Evolutionary conservation across 1,140 invertebrate species (phyloP).

Genomic region (Ephestia elutella): DNA sequence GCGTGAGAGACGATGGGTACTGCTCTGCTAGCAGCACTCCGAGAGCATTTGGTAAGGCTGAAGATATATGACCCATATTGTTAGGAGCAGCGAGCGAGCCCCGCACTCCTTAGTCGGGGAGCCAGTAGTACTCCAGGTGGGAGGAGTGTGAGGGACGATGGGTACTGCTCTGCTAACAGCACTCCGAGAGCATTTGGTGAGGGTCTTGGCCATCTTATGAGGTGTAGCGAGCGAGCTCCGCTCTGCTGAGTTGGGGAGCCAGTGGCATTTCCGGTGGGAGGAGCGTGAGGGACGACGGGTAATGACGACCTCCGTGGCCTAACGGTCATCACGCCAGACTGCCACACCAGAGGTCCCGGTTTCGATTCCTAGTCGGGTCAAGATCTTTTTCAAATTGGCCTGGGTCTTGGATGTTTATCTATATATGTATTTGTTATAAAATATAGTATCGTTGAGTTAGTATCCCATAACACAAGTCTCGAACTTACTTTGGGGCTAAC

Average conservation of each 20-base stretch:
- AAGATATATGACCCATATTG: constrained; percentile 57
- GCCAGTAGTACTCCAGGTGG: constrained; percentile 52
- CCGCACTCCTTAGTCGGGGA: constrained; percentile 48
- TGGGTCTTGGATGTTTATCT: too few relatives aligned
- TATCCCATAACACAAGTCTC: too few relatives aligned
- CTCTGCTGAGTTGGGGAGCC: constrained; percentile 45
- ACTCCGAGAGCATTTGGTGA: constrained; percentile 55
- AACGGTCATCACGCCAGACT: too few relatives aligned
- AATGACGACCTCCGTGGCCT: too few relatives aligned
- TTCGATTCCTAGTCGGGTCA: too few relatives aligned
- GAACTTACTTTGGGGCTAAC: too few relatives aligned
- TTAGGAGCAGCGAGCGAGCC: constrained; percentile 60
- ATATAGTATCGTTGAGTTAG: too few relatives aligned
- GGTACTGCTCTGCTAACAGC: constrained; percentile 62
- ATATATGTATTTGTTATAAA: too few relatives aligned
- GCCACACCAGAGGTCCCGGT: too few relatives aligned
- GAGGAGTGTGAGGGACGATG: constrained; percentile 54
- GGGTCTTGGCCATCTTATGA: constrained; percentile 58
- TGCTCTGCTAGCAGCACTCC: constrained; percentile 62
- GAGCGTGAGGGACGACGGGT: constrained; percentile 58
- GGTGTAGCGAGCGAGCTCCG: constrained; percentile 60
- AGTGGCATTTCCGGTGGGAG: constrained; percentile 52
- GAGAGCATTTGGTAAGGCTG: constrained; percentile 44
- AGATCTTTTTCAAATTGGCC: too few relatives aligned
- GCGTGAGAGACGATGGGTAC: constrained; percentile 58